Evolutionary conservation across 2,888 invertebrate genomes (phyloP), one percentile per base, ranked within the genome.

Genomic region (Chromoteleia sp.): DNA sequence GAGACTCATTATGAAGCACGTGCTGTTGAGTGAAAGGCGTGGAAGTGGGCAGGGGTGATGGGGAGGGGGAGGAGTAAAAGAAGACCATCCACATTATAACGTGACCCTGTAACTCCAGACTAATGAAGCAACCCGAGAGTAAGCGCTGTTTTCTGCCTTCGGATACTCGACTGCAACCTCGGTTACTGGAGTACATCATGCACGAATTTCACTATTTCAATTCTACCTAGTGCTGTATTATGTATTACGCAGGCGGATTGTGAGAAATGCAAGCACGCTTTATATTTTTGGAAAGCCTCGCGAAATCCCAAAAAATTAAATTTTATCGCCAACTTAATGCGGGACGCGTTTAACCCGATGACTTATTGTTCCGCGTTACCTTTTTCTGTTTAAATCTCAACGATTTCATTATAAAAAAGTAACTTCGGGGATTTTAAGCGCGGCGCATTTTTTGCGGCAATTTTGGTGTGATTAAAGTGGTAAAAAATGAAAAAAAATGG

Each of bases 51-150:
- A 45, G 29, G 14, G 41, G 12, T 33, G 8, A 43, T 4, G 17
- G n/a, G 43, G 73, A 6, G 0, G 1, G 58, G 33, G 36, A 19
- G 10, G 36, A n/a, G n/a, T n/a, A n/a, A n/a, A n/a, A n/a, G n/a
- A n/a, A n/a, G 56, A 43, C 70, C 36, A 41, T 71, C 70, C 74
- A 68, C 81, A 80, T 81, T 81, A 83, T 78, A 79, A 79, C 79
- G 75, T 74, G 75, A 81, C 71, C 68, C 83, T 80, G 75, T 83
- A 82, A 79, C 78, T 82, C 50, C 77, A 63, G 81, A 76, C 84
- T 84, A 85, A 85, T 85, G 84, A 85, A 84, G 84, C 81, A 81
- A 82, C 54, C 73, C 56, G 70, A 84, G 73, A 76, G 76, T 68
- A 73, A 73, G 70, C 73, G 61, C 41, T 79, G 82, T 83, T 84